Conservation (phyloP, 1,140 invertebrate genomes). For the Drosophila tsacasi region DNA sequence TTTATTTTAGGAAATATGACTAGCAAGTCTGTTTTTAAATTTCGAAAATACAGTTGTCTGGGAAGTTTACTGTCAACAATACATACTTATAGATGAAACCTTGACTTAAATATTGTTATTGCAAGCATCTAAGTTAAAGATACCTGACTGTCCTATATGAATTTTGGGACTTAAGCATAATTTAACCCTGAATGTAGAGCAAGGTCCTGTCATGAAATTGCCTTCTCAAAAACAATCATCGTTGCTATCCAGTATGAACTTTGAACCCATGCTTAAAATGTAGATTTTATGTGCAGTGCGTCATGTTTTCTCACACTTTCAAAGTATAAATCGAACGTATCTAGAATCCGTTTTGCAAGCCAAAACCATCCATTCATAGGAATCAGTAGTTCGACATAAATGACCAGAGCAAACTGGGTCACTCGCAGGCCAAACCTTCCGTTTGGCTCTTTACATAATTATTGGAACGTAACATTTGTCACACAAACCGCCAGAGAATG, state of each 20-base stretch:
- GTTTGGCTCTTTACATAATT: constrained; percentile 69
- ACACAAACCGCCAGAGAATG: constrained; percentile 53
- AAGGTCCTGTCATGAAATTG: neutral
- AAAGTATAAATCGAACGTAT: neutral
- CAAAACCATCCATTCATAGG: constrained; percentile 39
- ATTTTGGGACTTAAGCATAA: neutral
- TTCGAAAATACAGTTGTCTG: neutral
- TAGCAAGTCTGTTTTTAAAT: neutral
- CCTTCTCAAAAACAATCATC: too few relatives aligned
- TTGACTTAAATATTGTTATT: neutral
- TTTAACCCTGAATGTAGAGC: neutral
- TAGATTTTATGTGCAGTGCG: neutral
- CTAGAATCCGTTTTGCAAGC: constrained; percentile 20
- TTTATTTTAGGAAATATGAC: neutral
- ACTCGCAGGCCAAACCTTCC: constrained; percentile 56
- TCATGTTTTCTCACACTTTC: constrained; percentile 8
- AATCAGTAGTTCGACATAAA: constrained; percentile 43
- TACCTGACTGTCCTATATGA: neutral
- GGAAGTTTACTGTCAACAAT: too few relatives aligned
- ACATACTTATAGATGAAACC: neutral
- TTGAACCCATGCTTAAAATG: too few relatives aligned
- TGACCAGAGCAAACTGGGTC: constrained; percentile 55
- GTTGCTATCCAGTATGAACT: fast-evolving
- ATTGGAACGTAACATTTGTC: constrained; percentile 80
- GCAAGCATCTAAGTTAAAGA: neutral